Base-by-base conservation (phyloP, 2,797 vertebrate genomes). In the Scyliorhinus canicula region DNA sequence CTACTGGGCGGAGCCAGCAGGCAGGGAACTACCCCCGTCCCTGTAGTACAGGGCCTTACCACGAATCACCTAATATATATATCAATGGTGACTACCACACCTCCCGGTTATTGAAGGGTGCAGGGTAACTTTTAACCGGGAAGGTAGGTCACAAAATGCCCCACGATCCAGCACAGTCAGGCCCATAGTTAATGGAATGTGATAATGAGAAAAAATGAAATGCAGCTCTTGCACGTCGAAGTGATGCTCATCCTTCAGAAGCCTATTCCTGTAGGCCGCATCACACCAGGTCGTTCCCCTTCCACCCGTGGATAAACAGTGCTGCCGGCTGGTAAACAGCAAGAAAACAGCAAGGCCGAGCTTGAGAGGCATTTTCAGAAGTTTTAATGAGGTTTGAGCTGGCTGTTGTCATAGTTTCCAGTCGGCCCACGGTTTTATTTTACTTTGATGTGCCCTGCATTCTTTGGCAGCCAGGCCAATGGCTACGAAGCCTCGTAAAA, bases 331-430 rank as follows among this genome's bases (percentile, higher is more conserved):
- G 7, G 60, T 5, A 9, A 65, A 24, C 55, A 65, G 21, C 7
- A 26, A 11, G n/a, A 24, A 63, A 65, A 6, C 21, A 44, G n/a
- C 8, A 44, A 44, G 24, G 14, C 4, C 9, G 4, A 65, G 24
- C 31, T 88, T 57, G 85, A 57, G 52, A 57, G 52, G 35, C 60
- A 44, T 44, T 31, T 65, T 65, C 40, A 5, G 40, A 40, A 91
- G 88, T 44, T 91, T 65, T 91, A 91, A 91, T 44, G 88, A 91
- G 60, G 16, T 40, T 40, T 24, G 24, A 91, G 86, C 57, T 91
- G 86, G 57, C 86, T 16, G 4, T 91, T 60, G 57, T 60, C 60
- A 1, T 7, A 44, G 40, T 26, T 65, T 44, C n/a, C 12, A 44
- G 24, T 26, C 7, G n/a, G 60, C 88, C 60, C n/a, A 65, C 8